Conservation (phyloP, 2,797 vertebrate genomes). For the Nyctalus aviator region DNA sequence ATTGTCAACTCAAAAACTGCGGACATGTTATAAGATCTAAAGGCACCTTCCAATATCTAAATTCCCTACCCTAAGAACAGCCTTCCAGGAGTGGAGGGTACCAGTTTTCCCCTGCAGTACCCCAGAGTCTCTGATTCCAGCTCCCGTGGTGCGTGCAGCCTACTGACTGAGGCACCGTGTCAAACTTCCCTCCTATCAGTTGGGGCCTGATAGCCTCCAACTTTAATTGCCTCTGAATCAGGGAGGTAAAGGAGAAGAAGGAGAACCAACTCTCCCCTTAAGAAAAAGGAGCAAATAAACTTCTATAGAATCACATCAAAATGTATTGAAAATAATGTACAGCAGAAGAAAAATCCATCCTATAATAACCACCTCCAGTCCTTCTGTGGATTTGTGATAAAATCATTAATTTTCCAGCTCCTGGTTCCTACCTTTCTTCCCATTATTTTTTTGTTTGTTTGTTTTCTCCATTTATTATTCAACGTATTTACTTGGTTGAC, state of each 20-base stretch:
- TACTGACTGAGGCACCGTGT: background rate
- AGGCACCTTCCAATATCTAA: background rate
- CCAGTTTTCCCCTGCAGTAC: fast-evolving
- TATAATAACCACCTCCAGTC: background rate
- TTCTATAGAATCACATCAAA: background rate
- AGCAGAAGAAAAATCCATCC: background rate
- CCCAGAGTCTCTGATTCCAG: background rate
- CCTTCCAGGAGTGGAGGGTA: background rate
- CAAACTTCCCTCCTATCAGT: background rate
- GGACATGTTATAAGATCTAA: background rate
- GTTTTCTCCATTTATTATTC: conserved; percentile 33
- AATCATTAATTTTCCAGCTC: background rate
- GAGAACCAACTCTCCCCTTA: background rate
- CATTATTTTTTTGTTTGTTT: conserved; percentile 20
- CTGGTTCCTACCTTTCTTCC: background rate
- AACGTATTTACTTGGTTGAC: conserved; percentile 42
- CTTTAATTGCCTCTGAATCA: background rate
- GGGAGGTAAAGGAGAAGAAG: background rate
- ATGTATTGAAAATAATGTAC: background rate
- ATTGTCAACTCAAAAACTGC: background rate
- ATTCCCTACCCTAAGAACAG: background rate
- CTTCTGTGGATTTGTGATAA: background rate
- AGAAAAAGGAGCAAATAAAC: background rate
- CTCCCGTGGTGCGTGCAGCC: background rate
- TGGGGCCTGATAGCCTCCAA: background rate